These are phyloP conservation scores for Thysanoteuthis rhombus DNA, from an alignment of 2,888 invertebrate genomes.

Conservation along the genomic window DNA sequence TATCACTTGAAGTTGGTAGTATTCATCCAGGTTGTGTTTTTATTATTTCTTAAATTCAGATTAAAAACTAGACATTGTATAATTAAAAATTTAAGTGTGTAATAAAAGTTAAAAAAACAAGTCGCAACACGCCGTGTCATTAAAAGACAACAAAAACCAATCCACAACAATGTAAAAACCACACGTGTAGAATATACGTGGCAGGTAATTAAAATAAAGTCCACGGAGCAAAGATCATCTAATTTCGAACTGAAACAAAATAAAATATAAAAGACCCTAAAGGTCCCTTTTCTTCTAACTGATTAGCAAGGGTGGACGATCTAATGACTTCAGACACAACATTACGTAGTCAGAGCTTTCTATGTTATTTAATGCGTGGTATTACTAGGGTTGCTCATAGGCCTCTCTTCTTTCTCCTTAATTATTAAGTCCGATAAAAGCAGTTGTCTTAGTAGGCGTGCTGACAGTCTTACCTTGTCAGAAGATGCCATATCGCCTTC, in stretches of 20 bases:
- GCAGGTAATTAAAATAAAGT: too few species aligned
- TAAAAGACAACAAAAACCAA: too few species aligned
- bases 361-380: background rate
- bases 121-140: too few species aligned
- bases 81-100: too few species aligned
- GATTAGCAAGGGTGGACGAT: background rate
- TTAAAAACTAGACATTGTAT: background rate
- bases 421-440: background rate
- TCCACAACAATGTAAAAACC: too few species aligned
- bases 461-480: constrained; percentile 26
- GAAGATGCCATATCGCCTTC: constrained; percentile 24
- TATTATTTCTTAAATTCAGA: too few species aligned
- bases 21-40: background rate
- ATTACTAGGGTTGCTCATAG: background rate
- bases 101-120: too few species aligned
- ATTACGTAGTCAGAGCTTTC: background rate
- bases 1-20: background rate
- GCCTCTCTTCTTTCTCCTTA: background rate
- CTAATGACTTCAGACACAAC: background rate
- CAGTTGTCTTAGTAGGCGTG: background rate
- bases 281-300: background rate
- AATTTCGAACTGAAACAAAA: background rate
- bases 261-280: background rate
- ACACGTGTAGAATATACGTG: too few species aligned
- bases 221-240: too few species aligned